Conservation (phyloP, 2,888 invertebrate species). For the Limenitis camilla region DNA sequence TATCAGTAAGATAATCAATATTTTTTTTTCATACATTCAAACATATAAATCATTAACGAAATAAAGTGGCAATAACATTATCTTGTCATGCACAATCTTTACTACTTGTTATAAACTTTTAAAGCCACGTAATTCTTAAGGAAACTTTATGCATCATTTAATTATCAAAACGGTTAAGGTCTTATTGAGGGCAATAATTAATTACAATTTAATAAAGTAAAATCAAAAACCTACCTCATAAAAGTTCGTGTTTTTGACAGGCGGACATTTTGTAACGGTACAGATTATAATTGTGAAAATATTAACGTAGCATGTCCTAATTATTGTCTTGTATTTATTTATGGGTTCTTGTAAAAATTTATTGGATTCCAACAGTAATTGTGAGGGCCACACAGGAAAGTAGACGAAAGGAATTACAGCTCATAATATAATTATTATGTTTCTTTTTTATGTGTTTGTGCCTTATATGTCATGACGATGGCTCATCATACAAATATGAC, state of each 20-base stretch:
- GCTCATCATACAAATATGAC: too few species aligned
- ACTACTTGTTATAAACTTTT: neutral
- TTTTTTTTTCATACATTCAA: neutral
- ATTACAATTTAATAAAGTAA: slow-evolving; percentile 52
- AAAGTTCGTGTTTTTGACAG: slow-evolving; percentile 35
- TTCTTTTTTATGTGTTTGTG: neutral
- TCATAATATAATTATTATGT: slow-evolving; percentile 1
- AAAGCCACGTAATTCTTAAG: slow-evolving; percentile 3
- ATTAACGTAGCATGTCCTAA: slow-evolving; percentile 14
- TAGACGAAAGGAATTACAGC: neutral
- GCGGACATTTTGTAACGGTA: slow-evolving; percentile 25
- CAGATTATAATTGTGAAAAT: slow-evolving; percentile 2
- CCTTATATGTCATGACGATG: neutral
- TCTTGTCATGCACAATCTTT: neutral
- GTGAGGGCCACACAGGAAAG: neutral
- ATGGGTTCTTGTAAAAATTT: slow-evolving; percentile 16
- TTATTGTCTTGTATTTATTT: slow-evolving; percentile 20
- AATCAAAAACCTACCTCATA: slow-evolving; percentile 35
- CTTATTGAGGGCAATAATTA: slow-evolving; percentile 56
- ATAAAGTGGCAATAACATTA: neutral
- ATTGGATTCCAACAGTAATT: slow-evolving; percentile 13
- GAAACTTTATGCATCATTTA: slow-evolving; percentile 2
- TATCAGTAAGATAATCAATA: too few species aligned
- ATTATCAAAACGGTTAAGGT: slow-evolving; percentile 12
- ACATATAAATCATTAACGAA: neutral